These are phyloP conservation scores for Stichopus horrens DNA, from an alignment of 53 echinoderm and acorn worm species.

Conservation along the genomic window DNA sequence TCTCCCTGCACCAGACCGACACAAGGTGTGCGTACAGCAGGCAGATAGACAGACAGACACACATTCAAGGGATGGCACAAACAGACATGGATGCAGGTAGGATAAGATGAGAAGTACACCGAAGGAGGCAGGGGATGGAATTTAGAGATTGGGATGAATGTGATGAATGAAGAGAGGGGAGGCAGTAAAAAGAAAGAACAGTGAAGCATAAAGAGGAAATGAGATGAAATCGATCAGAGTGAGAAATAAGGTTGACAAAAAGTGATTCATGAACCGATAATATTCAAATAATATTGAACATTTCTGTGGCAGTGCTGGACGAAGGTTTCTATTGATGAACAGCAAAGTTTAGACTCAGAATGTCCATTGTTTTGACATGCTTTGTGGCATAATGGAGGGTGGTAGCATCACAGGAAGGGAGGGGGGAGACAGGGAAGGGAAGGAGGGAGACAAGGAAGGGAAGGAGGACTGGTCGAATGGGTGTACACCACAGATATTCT, in stretches of 20 bases:
- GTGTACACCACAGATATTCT: no score
- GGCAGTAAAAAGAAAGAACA: not conserved
- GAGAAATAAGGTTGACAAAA: no score
- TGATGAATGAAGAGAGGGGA: not conserved
- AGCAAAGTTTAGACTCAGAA: no score
- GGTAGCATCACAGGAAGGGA: no score
- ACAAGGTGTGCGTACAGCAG: not conserved
- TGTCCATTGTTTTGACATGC: no score
- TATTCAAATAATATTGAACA: no score
- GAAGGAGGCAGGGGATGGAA: not conserved
- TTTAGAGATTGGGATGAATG: not conserved
- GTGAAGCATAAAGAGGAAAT: no score
- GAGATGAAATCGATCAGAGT: no score
- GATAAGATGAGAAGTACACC: not conserved
- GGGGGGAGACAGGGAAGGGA: not conserved
- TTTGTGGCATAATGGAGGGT: no score
- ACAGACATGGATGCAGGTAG: not conserved
- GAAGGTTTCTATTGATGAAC: no score
- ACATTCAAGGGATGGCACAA: not conserved
- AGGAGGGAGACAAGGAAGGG: not conserved
- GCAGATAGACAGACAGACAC: not conserved
- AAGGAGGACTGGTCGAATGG: not conserved
- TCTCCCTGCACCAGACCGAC: conserved; percentile 53
- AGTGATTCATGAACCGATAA: no score
- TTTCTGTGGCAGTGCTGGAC: no score